Base-by-base conservation (phyloP, 1,140 invertebrate genomes). In the Gonatopus flavifemur region DNA sequence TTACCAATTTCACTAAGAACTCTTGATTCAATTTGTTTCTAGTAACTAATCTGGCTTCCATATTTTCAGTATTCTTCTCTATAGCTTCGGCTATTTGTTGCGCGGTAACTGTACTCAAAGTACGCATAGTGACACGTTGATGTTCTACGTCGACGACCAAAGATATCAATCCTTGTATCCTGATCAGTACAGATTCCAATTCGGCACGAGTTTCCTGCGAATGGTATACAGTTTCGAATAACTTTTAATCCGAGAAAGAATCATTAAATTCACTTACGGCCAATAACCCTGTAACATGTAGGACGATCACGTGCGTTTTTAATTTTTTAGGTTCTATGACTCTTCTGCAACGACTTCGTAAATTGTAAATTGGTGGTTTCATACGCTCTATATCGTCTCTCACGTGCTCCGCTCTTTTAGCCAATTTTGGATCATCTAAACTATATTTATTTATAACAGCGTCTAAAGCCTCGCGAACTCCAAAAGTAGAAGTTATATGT, bases 11-110 rank as follows among this genome's bases (percentile, higher is more conserved):
- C 22, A 78, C 68, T 45, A 78, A 65, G 69, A 75, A 78, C 44
- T 79, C 77, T 70, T 80, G 77, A 68, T 80, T 78, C 31, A 68
- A 71, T 64, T 80, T 79, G 50, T 80, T 80, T 52, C 62, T 76
- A n/a, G 73, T 70, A 39, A 79, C 72, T 55, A 80, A 53, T 70
- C 67, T 69, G 6, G 78, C 75, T 52, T 77, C 72, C 74, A 80
- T 76, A 33, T 61, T 71, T 6, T 64, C 55, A 30, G 70, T 69
- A 55, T 77, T 72, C 51, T 72, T 72, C 13, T 58, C 56, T 39
- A 80, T 80, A 21, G 70, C 74, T 38, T 79, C 69, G 1, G 76
- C 77, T 45, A 80, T 77, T 66, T 71, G 73, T 53, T 74, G 73
- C 0, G 76, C 70, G 9, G 70, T 72, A 21, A 79, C 67, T 55